Conservation (phyloP, 2,113 vertebrate genomes). For the Turnix velox region DNA sequence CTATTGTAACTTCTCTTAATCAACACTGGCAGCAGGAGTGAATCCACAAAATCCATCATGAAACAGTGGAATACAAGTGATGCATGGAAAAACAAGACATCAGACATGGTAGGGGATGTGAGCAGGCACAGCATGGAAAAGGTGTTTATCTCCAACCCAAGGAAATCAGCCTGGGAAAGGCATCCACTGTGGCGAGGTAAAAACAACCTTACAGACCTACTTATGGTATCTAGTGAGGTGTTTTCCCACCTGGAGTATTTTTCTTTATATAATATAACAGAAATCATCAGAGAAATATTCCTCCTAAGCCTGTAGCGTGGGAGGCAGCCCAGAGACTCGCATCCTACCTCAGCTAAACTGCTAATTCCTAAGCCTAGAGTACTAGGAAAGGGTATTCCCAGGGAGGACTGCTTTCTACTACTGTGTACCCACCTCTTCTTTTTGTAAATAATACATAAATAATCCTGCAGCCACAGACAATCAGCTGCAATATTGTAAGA, state of each 20-base stretch:
- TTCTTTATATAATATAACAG: not conserved
- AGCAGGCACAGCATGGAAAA: not conserved
- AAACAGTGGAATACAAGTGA: not conserved
- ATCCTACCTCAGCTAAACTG: not conserved
- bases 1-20: not conserved
- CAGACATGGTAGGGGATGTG: accelerated
- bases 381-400: not conserved
- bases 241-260: not conserved
- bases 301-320: accelerated
- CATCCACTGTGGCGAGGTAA: not conserved
- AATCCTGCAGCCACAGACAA: not conserved
- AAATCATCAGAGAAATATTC: not conserved
- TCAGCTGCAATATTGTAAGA: not conserved
- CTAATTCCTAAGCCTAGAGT: not conserved
- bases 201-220: not conserved
- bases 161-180: not conserved
- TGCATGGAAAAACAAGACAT: not conserved
- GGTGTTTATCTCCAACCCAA: not conserved
- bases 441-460: not conserved
- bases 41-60: not conserved
- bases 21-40: not conserved
- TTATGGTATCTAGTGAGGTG: not conserved
- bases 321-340: not conserved
- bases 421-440: not conserved
- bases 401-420: not conserved